Conservation (phyloP, 2,113 vertebrate species). For the Proteles cristata region DNA sequence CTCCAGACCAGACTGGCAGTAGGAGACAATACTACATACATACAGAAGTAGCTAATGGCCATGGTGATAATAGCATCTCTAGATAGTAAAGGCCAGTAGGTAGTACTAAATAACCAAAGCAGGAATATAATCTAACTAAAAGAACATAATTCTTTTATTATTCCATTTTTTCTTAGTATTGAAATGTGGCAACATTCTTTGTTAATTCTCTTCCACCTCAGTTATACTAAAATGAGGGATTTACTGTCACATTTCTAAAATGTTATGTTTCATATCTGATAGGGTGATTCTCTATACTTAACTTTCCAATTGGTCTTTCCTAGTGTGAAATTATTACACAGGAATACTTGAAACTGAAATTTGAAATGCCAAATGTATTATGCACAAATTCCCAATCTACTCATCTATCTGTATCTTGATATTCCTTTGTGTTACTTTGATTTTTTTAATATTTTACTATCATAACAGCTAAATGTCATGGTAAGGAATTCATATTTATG, state of each 20-base stretch:
- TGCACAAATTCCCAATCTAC: neutral
- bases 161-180: neutral
- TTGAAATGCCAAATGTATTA: neutral
- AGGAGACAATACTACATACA: too few relatives aligned
- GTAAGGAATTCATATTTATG: neutral
- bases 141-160: neutral
- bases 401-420: neutral
- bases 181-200: neutral
- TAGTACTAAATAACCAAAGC: too few relatives aligned
- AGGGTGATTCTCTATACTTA: neutral
- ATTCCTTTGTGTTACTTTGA: neutral
- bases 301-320: neutral
- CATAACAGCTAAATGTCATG: neutral
- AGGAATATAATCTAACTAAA: neutral
- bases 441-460: neutral
- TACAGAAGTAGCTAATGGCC: too few relatives aligned
- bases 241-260: neutral
- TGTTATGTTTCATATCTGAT: neutral
- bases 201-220: neutral
- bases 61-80: too few relatives aligned
- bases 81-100: too few relatives aligned
- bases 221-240: neutral
- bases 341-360: neutral
- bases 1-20: neutral
- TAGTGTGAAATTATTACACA: neutral